These are phyloP conservation scores for Chlorops oryzae DNA, from an alignment of 1,140 invertebrate species.

Conservation along the genomic window DNA sequence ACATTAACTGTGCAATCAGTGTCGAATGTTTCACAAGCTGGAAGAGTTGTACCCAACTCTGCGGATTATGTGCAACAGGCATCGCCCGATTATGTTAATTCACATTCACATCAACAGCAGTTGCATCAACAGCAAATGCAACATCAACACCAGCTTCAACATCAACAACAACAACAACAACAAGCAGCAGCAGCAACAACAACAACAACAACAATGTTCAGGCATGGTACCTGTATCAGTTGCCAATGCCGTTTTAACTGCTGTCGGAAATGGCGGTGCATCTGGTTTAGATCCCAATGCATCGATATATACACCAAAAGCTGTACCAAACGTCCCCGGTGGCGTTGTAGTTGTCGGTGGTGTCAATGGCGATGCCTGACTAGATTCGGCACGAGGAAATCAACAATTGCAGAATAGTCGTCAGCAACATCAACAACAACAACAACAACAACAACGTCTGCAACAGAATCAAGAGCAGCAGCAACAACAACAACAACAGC, in stretches of 20 bases:
- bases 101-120: constrained; percentile 28
- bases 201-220: constrained; percentile 26
- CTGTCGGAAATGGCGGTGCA: constrained; percentile 23
- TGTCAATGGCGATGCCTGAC: constrained; percentile 41
- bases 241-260: constrained; percentile 30
- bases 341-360: constrained; percentile 21
- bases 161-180: constrained; percentile 10
- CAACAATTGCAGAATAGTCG: too few species aligned
- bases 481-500: constrained; percentile 28
- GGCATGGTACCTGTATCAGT: constrained; percentile 33
- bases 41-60: constrained; percentile 9
- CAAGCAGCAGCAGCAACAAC: constrained; percentile 25
- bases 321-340: constrained; percentile 18
- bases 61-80: constrained; percentile 37
- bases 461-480: constrained; percentile 10
- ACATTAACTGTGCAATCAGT: constrained; percentile 24
- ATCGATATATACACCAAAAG: constrained; percentile 82
- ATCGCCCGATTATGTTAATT: constrained; percentile 11
- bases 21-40: too few species aligned
- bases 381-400: constrained; percentile 5
- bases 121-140: constrained; percentile 26
- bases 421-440: constrained; percentile 29
- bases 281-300: constrained; percentile 87
- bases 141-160: constrained; percentile 14
- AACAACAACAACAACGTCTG: constrained; percentile 19